Percentiles rank a stretch among this genome's conserved stretches.
phyloP scores from a whole-genome alignment of 1,140 invertebrate species.

The Drosophila baimaii region DNA sequence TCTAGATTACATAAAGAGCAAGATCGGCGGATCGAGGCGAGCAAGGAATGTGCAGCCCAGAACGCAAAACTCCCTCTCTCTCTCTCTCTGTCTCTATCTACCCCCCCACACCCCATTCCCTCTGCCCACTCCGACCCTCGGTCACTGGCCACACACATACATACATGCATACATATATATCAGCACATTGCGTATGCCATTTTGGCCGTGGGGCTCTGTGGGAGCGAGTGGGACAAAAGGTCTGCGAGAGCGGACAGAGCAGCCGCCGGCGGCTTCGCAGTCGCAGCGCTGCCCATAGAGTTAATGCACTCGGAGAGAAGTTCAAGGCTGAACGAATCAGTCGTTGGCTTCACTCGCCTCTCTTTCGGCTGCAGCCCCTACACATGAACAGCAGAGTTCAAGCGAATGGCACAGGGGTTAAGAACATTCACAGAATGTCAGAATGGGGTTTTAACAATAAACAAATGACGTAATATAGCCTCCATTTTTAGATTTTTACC shows the following conservation, averaged over 20 bases:
- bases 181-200: slow-evolving; percentile 53
- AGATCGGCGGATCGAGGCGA: slow-evolving; percentile 59
- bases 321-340: slow-evolving; percentile 84
- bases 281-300: slow-evolving; percentile 59
- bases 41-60: slow-evolving; percentile 51
- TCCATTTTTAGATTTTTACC: too few species aligned
- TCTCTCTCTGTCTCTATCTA: neutral
- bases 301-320: slow-evolving; percentile 83
- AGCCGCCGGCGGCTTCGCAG: slow-evolving; percentile 23
- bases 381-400: slow-evolving; percentile 1
- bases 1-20: slow-evolving; percentile 76
- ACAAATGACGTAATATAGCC: too few species aligned
- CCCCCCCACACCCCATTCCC: neutral
- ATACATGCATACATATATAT: slow-evolving; percentile 8
- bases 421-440: neutral
- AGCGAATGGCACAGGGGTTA: neutral
- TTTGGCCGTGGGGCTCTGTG: slow-evolving; percentile 41
- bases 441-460: too few species aligned
- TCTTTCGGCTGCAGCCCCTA: slow-evolving; percentile 61
- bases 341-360: slow-evolving; percentile 68
- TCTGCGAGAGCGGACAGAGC: slow-evolving; percentile 52
- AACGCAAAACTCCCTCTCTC: slow-evolving; percentile 35
- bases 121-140: slow-evolving; percentile 10
- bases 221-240: slow-evolving; percentile 25
- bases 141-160: slow-evolving; percentile 45